These are phyloP conservation scores for Leptinotarsa haldemani DNA, from an alignment of 2,888 invertebrate genomes.

Conservation along the genomic window DNA sequence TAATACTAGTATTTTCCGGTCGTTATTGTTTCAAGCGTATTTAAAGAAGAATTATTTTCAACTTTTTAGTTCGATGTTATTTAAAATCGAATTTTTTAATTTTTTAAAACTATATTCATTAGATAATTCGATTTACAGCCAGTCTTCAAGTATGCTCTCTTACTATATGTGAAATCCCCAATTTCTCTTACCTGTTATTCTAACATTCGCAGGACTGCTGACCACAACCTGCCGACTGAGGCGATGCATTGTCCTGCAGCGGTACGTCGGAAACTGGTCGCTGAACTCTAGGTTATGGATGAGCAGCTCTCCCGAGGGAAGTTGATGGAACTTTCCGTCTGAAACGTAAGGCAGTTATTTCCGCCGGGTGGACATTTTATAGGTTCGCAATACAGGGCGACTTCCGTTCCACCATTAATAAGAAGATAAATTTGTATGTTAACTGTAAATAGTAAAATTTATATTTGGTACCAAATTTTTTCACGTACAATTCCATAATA, in stretches of 20 bases:
- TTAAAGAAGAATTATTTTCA: no score
- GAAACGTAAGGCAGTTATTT: constrained; percentile 56
- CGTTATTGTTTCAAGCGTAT: no score
- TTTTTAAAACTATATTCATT: no score
- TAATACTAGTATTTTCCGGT: no score
- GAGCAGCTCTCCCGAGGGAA: constrained; percentile 79
- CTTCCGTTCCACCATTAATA: neutral
- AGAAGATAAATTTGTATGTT: no score
- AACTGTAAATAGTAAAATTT: no score
- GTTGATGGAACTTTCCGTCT: constrained; percentile 82
- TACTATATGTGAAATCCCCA: neutral
- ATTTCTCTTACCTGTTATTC: constrained; percentile 74
- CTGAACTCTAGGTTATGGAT: constrained; percentile 80
- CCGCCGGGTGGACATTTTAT: neutral
- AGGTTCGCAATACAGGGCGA: neutral
- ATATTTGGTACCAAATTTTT: no score
- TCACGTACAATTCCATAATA: no score
- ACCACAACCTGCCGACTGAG: constrained; percentile 78
- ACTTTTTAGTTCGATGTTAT: no score
- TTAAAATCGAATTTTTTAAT: no score
- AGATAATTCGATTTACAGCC: no score
- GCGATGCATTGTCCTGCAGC: constrained; percentile 80
- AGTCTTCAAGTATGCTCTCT: no score
- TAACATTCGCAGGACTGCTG: constrained; percentile 76
- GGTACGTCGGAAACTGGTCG: constrained; percentile 78